Percentiles rank a stretch among this genome's conserved stretches.
phyloP scores from a whole-genome alignment of 2,888 invertebrate genomes.

The Metacarcinus magister region DNA sequence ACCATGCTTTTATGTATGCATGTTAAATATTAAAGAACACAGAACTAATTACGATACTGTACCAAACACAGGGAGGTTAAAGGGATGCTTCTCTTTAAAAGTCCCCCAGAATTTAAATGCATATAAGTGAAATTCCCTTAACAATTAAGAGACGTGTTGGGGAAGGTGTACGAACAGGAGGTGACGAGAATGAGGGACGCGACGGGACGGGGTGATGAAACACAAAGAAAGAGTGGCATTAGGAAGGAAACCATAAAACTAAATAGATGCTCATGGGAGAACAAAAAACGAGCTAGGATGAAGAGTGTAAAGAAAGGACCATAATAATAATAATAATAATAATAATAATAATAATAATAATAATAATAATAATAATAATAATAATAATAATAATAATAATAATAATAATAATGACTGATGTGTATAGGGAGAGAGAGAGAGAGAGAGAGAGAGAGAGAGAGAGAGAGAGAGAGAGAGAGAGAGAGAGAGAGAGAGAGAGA shows the following conservation, averaged over 20 bases:
- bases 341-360: not conserved
- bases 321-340: not conserved
- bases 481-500: conserved; percentile 13
- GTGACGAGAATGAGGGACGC: not conserved
- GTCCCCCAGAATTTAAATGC: not conserved
- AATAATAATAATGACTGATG: not conserved
- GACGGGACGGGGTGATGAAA: not conserved
- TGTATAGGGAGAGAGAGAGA: not conserved
- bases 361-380: not conserved
- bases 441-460: conserved; percentile 33
- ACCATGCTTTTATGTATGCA: not conserved
- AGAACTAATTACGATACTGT: conserved; percentile 27
- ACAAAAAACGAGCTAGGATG: not conserved
- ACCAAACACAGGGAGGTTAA: not conserved
- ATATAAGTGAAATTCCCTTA: not conserved
- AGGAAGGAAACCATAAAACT: not conserved
- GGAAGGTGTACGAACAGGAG: not conserved
- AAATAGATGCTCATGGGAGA: not conserved
- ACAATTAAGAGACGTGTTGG: not conserved
- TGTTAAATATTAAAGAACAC: not conserved
- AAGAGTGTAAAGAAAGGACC: not conserved
- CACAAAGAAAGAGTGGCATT: not conserved
- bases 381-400: not conserved
- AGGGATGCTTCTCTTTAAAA: not conserved
- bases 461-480: not conserved